Base-by-base conservation (phyloP, 2,113 vertebrate species). In the Toxotes jaculatrix region DNA sequence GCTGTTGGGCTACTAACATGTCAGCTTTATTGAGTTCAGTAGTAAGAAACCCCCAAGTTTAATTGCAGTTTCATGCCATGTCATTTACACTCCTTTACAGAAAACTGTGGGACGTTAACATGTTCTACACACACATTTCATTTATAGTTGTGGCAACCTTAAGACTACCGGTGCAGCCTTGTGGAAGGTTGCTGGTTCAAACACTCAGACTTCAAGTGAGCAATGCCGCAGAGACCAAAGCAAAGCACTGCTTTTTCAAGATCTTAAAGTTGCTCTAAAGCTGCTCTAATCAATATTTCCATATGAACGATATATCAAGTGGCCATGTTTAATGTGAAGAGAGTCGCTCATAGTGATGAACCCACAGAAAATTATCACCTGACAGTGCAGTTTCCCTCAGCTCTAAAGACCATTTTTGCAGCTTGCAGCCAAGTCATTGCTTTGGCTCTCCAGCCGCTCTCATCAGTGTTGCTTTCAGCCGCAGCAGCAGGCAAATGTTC, bases 191-290 rank as follows among this genome's bases (percentile, higher is more conserved):
- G 45, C 45, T 49, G 45, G 43, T 45, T 16, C 4, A 45, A 45
- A 45, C 43, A 45, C 43, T 45, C 3, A 14, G 43, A 45, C 43
- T 14, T 45, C 13, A 45, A 17, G 16, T 49, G 45, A 49, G 45
- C 6, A 27, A 43, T 27, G 27, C 27, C n/a, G 55, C 16, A 34
- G 27, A 60, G 42, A 19, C 2, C 14, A 11, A 49, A 36, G 62
- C 74, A 65, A 56, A 23, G 51, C 51, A 66, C 49, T 14, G 34
- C 5, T 55, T 34, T 36, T 72, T n/a, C 13, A 56, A n/a, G 56
- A 27, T 19, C 53, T 57, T 40, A 27, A 27, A 27, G 27, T 27
- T 27, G 27, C 27, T 4, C 17, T 47, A 17, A 5, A 47, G 45
- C 16, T 47, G 14, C 45, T 43, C 10, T 43, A 43, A 43, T 43